Evolutionary conservation across 1,140 invertebrate genomes (phyloP), one percentile per base, ranked within the genome.

Genomic region (Pemphigus obesinymphae): DNA sequence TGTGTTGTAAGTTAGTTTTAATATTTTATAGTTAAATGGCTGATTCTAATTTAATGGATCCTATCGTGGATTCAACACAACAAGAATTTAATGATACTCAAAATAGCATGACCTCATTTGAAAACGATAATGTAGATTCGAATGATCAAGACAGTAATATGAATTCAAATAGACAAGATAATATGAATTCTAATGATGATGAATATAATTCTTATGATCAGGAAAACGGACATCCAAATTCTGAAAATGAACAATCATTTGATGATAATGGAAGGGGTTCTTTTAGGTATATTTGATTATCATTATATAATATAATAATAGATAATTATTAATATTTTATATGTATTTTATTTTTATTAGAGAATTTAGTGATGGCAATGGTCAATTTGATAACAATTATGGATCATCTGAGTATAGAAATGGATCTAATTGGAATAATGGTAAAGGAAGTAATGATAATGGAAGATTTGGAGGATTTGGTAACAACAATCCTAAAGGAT

Each of bases 121-220:
- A 58, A 78, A 78, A 78, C 61, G 75, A 78, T 23, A 78, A 78
- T 78, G n/a, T 78, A 55, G 75, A 78, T 58, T 78, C 75, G 29
- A 78, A 78, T 20, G 75, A 78, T 17, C 75, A 78, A 78, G 75
- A 78, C 43, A 78, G 75, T 78, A 78, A 78, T 61, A 78, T 78
- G 75, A 78, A 78, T 40, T 78, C 75, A 55, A 58, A 78, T 78
- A 53, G 53, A 58, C 75, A 78, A 26, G 75, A 78, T 58, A 58
- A 78, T 37, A 78, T 78, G 75, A 78, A 78, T 20, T 78, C 75
- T 61, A 55, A 78, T 6, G 43, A 78, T 23, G n/a, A 58, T 20
- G 75, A 78, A 6, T 43, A 78, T 78, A 29, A 61, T 58, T 58
- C 50, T 23, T 78, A 78, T 78, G 53, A 78, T 29, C 34, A 61